Evolutionary conservation across 2,888 invertebrate genomes (phyloP).

Genomic region (Ectemnius lituratus): DNA sequence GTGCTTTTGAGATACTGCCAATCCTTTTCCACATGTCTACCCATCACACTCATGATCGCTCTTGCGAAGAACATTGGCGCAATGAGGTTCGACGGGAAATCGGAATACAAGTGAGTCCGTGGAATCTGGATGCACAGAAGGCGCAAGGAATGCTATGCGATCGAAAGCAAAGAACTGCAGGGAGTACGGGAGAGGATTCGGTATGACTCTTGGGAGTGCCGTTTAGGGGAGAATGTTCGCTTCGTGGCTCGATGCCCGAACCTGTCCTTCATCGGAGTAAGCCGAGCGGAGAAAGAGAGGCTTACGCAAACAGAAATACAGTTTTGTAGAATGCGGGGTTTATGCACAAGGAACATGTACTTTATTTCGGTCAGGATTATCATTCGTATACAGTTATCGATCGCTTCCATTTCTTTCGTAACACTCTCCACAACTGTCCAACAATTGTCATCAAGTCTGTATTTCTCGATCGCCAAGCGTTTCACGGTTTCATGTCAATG

Average conservation of each 20-base stretch:
- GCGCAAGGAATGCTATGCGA: constrained; percentile 34
- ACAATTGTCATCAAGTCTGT: too few relatives aligned
- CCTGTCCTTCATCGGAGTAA: constrained; percentile 46
- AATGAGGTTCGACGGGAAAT: constrained; percentile 58
- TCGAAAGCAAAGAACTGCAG: constrained; percentile 19
- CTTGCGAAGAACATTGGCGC: constrained; percentile 13
- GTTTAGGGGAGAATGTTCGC: constrained; percentile 56
- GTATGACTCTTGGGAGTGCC: constrained; percentile 46
- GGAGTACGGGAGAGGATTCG: constrained; percentile 6
- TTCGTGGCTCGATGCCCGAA: constrained; percentile 65
- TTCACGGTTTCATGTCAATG: too few relatives aligned
- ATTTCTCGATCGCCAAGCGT: too few relatives aligned
- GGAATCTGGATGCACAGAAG: constrained; percentile 25
- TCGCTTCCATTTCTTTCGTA: too few relatives aligned
- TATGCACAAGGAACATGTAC: too few relatives aligned
- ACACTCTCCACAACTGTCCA: too few relatives aligned
- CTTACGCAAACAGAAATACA: constrained; percentile 64
- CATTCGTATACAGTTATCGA: too few relatives aligned
- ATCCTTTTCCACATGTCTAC: constrained; percentile 34
- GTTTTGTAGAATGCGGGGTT: constrained; percentile 36
- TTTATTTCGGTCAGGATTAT: too few relatives aligned
- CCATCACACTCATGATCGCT: too few relatives aligned
- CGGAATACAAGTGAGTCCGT: constrained; percentile 39
- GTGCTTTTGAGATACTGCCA: constrained; percentile 65
- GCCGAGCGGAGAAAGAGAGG: constrained; percentile 28